Base-by-base conservation (phyloP, 2,113 vertebrate species). In the Gopherus evgoodei region DNA sequence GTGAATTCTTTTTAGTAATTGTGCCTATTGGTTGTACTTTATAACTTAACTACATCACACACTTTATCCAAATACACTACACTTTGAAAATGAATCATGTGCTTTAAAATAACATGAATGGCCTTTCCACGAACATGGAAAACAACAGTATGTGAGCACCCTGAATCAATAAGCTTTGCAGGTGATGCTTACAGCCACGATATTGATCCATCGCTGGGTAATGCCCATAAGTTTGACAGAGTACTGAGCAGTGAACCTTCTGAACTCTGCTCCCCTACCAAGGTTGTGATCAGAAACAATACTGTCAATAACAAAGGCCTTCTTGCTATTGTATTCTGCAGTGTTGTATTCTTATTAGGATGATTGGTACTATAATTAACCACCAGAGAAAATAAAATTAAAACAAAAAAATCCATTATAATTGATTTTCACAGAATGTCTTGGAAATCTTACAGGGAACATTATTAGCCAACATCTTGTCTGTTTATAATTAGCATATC, bases 401-500 rank as follows among this genome's bases (percentile, higher is more conserved):
- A 86, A 57, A 25, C n/a, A 44, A 44, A 83, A 84, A 95, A 91
- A 90, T 92, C 82, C 89, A 95, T 96, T 96, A 92, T 97, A 91
- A 92, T 97, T 97, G 93, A 96, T 97, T 97, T 96, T 96, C 86
- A 89, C 78, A 83, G 90, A 86, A 86, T 93, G 92, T 80, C 93
- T 96, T 93, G 80, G 88, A 97, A 93, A 88, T 50, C 81, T 94
- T 96, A 93, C 89, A 97, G 83, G 84, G 91, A 59, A 42, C 75
- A 62, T 95, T 97, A 96, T 79, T 90, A 93, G 84, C 57, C 80
- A 84, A 82, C 89, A 75, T 86, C 90, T 80, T 94, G 90, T 88
- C 90, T 95, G 81, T 96, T 97, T 95, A 88, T 96, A 97, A 97
- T 95, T 94, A 97, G 94, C 65, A 91, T 86, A 96, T 97, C 38